These are phyloP conservation scores for Melanotus villosus DNA, from an alignment of 2,888 invertebrate species.

Conservation along the genomic window DNA sequence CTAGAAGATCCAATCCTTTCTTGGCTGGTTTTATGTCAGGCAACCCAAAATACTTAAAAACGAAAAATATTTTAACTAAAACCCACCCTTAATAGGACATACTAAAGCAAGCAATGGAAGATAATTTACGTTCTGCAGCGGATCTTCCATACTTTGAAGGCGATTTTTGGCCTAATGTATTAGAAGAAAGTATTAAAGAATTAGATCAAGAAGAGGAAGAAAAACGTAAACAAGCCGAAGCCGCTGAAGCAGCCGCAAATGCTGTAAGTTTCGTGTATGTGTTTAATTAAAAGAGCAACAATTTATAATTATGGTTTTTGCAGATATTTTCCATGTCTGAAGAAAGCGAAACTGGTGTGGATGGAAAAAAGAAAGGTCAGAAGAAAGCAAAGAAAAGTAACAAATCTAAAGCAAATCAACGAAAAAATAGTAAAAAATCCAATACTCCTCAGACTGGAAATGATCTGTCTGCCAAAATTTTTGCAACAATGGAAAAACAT, in stretches of 20 bases:
- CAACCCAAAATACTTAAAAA: too few relatives aligned
- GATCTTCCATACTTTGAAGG: slow-evolving; percentile 99
- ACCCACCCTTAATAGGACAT: too few relatives aligned
- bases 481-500: slow-evolving; percentile 99
- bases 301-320: slow-evolving; percentile 56
- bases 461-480: slow-evolving; percentile 97
- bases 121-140: slow-evolving; percentile 93
- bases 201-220: slow-evolving; percentile 98
- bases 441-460: slow-evolving; percentile 95
- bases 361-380: slow-evolving; percentile 97
- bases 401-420: slow-evolving; percentile 96
- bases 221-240: slow-evolving; percentile 93
- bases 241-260: slow-evolving; percentile 91
- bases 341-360: slow-evolving; percentile 86
- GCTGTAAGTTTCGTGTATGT: slow-evolving; percentile 67
- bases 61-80: too few relatives aligned
- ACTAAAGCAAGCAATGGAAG: slow-evolving; percentile 98
- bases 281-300: slow-evolving; percentile 8
- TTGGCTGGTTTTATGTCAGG: too few relatives aligned
- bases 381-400: slow-evolving; percentile 98
- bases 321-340: slow-evolving; percentile 87
- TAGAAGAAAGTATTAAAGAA: slow-evolving; percentile 99
- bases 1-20: too few relatives aligned
- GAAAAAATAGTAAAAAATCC: slow-evolving; percentile 97
- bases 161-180: slow-evolving; percentile 99